Percentiles rank a stretch among this genome's conserved stretches.
Conservation (phyloP, 2,113 vertebrate genomes). For the Pachypanchax playfairii region DNA sequence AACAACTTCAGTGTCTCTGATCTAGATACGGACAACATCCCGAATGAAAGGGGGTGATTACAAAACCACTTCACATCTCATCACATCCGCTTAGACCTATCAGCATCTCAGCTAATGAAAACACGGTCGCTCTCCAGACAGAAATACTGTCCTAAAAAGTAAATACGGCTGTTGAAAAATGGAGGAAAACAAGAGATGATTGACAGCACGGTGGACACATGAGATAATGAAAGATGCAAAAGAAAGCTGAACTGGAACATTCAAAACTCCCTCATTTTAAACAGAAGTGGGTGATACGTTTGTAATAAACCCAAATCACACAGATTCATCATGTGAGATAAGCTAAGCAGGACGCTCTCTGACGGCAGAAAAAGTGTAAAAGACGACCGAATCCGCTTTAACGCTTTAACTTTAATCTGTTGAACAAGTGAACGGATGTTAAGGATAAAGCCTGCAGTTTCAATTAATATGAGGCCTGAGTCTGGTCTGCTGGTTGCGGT, state of each 20-base stretch:
- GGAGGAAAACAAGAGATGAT: constrained; percentile 16
- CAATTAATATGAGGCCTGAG: constrained; percentile 45
- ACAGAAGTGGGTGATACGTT: constrained; percentile 8
- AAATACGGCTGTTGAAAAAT: constrained; percentile 21
- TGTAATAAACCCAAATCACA: constrained; percentile 15
- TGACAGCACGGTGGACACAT: constrained; percentile 3
- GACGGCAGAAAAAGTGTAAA: neutral
- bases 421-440: constrained; percentile 12
- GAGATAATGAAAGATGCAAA: too few relatives aligned
- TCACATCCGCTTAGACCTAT: too few relatives aligned
- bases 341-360: constrained; percentile 6
- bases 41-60: too few relatives aligned
- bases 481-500: constrained; percentile 55
- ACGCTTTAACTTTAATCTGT: constrained; percentile 1
- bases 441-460: constrained; percentile 41
- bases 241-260: too few relatives aligned
- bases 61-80: too few relatives aligned
- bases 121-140: constrained; percentile 22
- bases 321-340: constrained; percentile 13
- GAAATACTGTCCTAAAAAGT: constrained; percentile 32
- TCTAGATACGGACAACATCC: constrained; percentile 1
- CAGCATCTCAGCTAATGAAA: constrained; percentile 25
- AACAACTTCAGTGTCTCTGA: constrained; percentile 28
- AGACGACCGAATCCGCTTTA: constrained; percentile 15
- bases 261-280: too few relatives aligned